Evolutionary conservation across 2,113 vertebrate genomes (phyloP), one percentile per base, ranked within the genome.

Genomic region (Scolopax mira): DNA sequence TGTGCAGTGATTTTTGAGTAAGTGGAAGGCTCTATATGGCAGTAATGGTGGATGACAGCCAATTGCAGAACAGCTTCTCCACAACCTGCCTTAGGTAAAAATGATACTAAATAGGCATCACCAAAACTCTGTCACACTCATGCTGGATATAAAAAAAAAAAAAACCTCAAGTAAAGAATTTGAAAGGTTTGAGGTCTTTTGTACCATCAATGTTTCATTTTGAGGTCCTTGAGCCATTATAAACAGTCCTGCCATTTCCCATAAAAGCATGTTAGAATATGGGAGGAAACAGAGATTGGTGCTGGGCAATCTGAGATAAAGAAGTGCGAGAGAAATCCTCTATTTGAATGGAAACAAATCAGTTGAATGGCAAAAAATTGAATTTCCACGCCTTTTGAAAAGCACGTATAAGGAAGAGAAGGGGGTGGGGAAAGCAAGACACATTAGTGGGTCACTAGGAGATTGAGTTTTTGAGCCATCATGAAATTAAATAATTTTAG

Each of bases 401-500:
- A 97, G 61, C 85, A 44, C 67, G 33, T 92, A 92, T 54, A 67
- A 93, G 81, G 93, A 97, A 97, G 84, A 84, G 79, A 96, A 95
- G 65, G 85, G 52, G 78, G 78, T 79, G 51, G 79, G 64, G 73
- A 94, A 86, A 94, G 78, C 79, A 96, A 96, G 95, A 86, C 70
- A 79, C 48, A 60, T 96, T 82, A 82, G 74, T 67, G 90, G 92
- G 90, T 94, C 71, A 44, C 61, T 67, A 96, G 83, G 75, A 96
- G 89, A 94, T 94, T 79, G 88, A 96, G 84, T 39, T 84, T 94
- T 95, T 92, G 72, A 94, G 24, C 64, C 88, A 77, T 97, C 51
- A 6, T 70, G 61, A 96, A 96, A 98, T 97, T 95, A 97, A 96
- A 91, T 97, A 96, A 97, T 97, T 96, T 97, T 89, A 90, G 86